Evolutionary conservation across 2,888 invertebrate genomes (phyloP).

Genomic region (Melipona beecheii): DNA sequence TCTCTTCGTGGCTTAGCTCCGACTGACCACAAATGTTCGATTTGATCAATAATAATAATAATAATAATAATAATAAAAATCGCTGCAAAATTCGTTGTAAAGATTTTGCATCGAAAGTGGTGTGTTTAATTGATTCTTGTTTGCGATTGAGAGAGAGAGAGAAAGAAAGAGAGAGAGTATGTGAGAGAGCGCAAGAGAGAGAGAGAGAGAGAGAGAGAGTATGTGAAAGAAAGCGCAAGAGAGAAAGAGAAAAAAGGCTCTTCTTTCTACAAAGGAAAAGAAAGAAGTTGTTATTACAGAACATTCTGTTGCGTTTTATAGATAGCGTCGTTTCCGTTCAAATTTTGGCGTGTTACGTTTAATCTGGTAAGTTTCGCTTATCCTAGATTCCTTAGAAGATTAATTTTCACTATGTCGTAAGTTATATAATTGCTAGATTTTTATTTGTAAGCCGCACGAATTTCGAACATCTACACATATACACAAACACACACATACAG

Average conservation of each 20-base stretch:
- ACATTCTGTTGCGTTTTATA: slow-evolving; percentile 46
- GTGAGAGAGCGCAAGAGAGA: background rate
- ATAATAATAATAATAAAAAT: too few relatives aligned
- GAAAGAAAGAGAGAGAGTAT: background rate
- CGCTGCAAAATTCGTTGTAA: slow-evolving; percentile 26
- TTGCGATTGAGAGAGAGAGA: background rate
- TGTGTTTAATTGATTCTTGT: too few relatives aligned
- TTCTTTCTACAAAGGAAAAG: slow-evolving; percentile 7
- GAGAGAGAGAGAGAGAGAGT: background rate
- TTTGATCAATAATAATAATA: slow-evolving; percentile 22
- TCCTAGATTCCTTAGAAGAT: slow-evolving; percentile 45
- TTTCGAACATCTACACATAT: background rate
- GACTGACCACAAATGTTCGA: slow-evolving; percentile 12
- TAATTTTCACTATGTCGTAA: slow-evolving; percentile 35
- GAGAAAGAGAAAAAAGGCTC: background rate
- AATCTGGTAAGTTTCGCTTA: slow-evolving; percentile 57
- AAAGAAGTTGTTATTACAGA: slow-evolving; percentile 10
- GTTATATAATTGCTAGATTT: slow-evolving; percentile 42
- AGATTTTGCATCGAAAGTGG: slow-evolving; percentile 17
- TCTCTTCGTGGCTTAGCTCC: background rate
- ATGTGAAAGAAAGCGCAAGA: background rate
- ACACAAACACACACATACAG: background rate
- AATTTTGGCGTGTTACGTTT: slow-evolving; percentile 38
- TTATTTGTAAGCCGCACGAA: slow-evolving; percentile 20
- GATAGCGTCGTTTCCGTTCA: slow-evolving; percentile 22